Evolutionary conservation across 2,113 vertebrate genomes (phyloP), one percentile per base, ranked within the genome.

Genomic region (Cephalopholis sonnerati): DNA sequence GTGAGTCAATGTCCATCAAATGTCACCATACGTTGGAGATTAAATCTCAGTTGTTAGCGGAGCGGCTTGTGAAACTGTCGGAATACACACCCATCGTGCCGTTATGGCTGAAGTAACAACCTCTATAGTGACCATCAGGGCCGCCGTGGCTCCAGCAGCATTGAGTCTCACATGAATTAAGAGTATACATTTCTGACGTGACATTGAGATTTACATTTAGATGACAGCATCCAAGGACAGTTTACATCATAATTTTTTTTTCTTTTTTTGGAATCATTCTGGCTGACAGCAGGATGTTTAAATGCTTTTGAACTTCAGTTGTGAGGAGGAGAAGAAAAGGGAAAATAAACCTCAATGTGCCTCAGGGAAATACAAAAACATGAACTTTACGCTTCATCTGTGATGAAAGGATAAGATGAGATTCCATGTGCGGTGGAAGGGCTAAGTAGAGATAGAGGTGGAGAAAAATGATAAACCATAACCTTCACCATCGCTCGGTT

Each of bases 171-270:
- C 64, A 75, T 48, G 36, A 83, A 76, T 77, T 29, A 48, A 51
- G 32, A 62, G 8, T 20, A 16, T 16, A 65, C 57, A 41, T 55
- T 63, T 77, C 8, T 61, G 36, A 85, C 48, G 1, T 69, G 44
- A 83, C 61, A 50, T 25, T 59, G 63, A 83, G 81, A 84, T 88
- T 87, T 87, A 77, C 79, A 82, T 90, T 81, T 68, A 72, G 72
- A 89, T 84, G 80, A 86, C 79, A 87, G 63, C 69, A 54, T 76
- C 63, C 18, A 44, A 74, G 68, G 67, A 58, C 53, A 39, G 29
- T 74, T 82, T 61, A 66, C 44, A 67, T 76, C 32, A 32, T 74
- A 20, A 18, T 39, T 0, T 58, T 39, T 65, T 24, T 3, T 20
- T 59, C 22, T 62, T 7, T 22, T 32, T 51, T 63, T 24, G 68